phyloP scores from a whole-genome alignment of 2,888 invertebrate genomes.

The Rhamphomyia laevipes region DNA sequence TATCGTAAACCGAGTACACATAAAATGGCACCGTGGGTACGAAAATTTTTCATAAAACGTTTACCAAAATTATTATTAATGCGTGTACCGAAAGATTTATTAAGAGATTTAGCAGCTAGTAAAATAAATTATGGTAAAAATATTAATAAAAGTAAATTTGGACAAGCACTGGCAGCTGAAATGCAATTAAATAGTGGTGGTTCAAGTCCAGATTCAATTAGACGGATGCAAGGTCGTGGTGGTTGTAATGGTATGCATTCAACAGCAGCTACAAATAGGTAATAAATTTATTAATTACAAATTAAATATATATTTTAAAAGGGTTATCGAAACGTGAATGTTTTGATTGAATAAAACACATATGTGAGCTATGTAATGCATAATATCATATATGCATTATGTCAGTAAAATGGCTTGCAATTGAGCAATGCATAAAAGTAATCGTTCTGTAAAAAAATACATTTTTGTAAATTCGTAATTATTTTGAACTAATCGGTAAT shows the following conservation, averaged over 20 bases:
- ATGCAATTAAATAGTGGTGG: constrained; percentile 58
- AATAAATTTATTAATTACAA: constrained; percentile 22
- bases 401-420: constrained; percentile 4
- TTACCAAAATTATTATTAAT: constrained; percentile 75
- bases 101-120: constrained; percentile 69
- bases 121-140: constrained; percentile 57
- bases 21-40: constrained; percentile 91
- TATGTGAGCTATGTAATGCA: not conserved
- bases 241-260: constrained; percentile 75
- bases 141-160: constrained; percentile 57
- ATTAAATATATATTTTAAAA: too few species aligned
- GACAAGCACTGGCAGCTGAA: constrained; percentile 55
- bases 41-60: constrained; percentile 74
- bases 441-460: too few species aligned
- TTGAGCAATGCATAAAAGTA: too few species aligned
- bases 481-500: too few species aligned
- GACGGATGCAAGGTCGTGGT: constrained; percentile 51
- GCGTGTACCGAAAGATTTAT: constrained; percentile 77
- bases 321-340: too few species aligned
- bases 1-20: constrained; percentile 91
- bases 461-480: too few species aligned
- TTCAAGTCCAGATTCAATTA: constrained; percentile 65
- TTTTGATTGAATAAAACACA: too few species aligned
- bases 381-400: not conserved
- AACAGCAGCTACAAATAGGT: constrained; percentile 61